These are phyloP conservation scores for Sphinx pinastri DNA, from an alignment of 2,888 invertebrate species.

Conservation along the genomic window DNA sequence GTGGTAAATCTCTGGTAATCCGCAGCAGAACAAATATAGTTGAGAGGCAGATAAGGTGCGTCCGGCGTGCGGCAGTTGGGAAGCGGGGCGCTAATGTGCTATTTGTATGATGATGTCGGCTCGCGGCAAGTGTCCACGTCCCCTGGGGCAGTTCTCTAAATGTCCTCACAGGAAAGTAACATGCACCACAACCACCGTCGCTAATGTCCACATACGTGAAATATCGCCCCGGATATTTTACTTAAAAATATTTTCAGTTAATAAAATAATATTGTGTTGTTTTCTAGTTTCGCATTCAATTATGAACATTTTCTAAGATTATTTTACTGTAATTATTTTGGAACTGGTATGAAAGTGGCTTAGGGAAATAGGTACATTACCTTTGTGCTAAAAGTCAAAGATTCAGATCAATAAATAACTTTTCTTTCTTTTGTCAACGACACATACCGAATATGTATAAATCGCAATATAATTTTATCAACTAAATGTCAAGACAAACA, in stretches of 20 bases:
- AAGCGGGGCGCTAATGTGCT: conserved; percentile 74
- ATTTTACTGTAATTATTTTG: too few species aligned
- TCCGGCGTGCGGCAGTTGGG: conserved; percentile 55
- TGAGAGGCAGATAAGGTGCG: conserved; percentile 81
- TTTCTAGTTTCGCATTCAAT: not conserved
- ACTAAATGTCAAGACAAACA: too few species aligned
- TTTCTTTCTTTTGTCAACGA: too few species aligned
- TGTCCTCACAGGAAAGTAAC: conserved; percentile 53
- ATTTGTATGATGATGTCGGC: conserved; percentile 80
- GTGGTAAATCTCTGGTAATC: conserved; percentile 82
- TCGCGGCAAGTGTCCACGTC: conserved; percentile 42
- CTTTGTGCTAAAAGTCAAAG: too few species aligned
- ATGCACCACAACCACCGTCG: conserved; percentile 16
- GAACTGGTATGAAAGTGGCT: too few species aligned
- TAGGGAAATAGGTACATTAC: too few species aligned
- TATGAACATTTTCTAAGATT: not conserved
- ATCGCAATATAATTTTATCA: too few species aligned
- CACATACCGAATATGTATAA: too few species aligned
- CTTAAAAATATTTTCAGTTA: conserved; percentile 2
- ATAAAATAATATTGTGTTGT: not conserved
- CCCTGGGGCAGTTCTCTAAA: conserved; percentile 49
- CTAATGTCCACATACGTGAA: conserved; percentile 20
- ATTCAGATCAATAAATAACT: too few species aligned
- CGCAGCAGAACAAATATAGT: conserved; percentile 81
- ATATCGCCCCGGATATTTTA: not conserved